Evolutionary conservation across 2,113 vertebrate genomes (phyloP).

Genomic region (Gracilinanus agilis): DNA sequence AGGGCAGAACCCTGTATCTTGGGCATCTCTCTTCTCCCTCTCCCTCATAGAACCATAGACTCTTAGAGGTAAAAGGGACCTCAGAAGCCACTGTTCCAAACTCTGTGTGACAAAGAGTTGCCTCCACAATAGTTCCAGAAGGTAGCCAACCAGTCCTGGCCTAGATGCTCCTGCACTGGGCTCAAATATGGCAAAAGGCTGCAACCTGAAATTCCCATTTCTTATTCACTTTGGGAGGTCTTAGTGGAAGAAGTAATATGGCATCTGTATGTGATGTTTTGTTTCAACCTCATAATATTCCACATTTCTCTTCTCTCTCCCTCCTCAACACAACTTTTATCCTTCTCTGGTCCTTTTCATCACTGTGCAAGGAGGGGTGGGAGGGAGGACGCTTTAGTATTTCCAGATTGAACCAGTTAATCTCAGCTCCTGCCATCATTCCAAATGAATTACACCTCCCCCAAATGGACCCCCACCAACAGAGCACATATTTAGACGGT

Average conservation of each 20-base stretch:
- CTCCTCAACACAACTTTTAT: neutral
- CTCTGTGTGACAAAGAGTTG: neutral
- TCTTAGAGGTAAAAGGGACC: neutral
- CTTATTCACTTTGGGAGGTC: neutral
- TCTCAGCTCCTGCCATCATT: slow-evolving; percentile 35
- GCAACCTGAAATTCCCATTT: neutral
- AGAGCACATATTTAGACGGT: slow-evolving; percentile 66
- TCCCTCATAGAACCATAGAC: neutral
- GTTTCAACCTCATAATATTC: neutral
- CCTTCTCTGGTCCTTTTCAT: slow-evolving; percentile 65
- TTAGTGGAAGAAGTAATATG: neutral
- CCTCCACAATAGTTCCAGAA: neutral
- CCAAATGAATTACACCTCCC: slow-evolving; percentile 33
- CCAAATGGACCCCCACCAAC: slow-evolving; percentile 55
- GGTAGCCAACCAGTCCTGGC: neutral
- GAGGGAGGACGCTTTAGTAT: slow-evolving; percentile 60
- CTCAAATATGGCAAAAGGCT: neutral
- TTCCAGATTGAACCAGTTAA: slow-evolving; percentile 79
- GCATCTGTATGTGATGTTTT: neutral
- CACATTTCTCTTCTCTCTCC: neutral
- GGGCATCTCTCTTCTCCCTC: neutral
- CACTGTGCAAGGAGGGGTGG: slow-evolving; percentile 3
- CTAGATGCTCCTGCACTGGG: neutral
- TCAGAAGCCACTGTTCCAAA: neutral
- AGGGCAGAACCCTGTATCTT: neutral